Evolutionary conservation across 2,113 vertebrate species (phyloP).

Genomic region (Sapayoa aenigma): DNA sequence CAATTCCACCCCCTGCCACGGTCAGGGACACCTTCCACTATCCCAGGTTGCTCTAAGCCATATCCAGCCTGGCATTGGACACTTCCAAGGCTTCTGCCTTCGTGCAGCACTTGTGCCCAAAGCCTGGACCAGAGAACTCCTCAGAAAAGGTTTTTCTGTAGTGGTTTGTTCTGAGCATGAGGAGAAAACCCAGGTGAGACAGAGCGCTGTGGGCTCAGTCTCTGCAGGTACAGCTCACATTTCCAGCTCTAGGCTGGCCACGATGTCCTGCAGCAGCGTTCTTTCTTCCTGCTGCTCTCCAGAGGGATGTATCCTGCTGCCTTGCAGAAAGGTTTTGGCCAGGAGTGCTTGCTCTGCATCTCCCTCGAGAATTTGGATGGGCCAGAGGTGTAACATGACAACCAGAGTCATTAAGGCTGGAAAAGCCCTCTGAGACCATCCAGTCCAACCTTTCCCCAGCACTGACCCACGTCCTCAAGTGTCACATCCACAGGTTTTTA

Average conservation of each 20-base stretch:
- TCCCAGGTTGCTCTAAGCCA: background rate
- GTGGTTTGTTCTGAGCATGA: accelerated
- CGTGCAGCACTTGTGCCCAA: accelerated
- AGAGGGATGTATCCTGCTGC: accelerated
- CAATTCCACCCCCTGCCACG: background rate
- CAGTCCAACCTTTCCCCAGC: background rate
- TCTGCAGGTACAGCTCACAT: too few species aligned
- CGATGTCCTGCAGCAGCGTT: background rate
- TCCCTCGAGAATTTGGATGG: accelerated
- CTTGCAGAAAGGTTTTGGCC: background rate
- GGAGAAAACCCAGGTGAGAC: accelerated
- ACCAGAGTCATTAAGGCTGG: background rate
- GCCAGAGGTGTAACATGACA: background rate
- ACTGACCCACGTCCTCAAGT: background rate
- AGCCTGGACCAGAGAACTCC: background rate
- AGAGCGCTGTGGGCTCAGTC: accelerated
- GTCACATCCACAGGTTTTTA: background rate
- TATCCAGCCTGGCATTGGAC: background rate
- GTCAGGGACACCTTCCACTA: background rate
- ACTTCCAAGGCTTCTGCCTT: background rate
- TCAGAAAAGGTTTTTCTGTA: accelerated
- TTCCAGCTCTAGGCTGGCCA: background rate
- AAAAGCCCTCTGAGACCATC: background rate
- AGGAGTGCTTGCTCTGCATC: background rate
- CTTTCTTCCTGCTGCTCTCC: background rate